Conservation (phyloP, 2,888 invertebrate species). For the Dolichomitus sp. region DNA sequence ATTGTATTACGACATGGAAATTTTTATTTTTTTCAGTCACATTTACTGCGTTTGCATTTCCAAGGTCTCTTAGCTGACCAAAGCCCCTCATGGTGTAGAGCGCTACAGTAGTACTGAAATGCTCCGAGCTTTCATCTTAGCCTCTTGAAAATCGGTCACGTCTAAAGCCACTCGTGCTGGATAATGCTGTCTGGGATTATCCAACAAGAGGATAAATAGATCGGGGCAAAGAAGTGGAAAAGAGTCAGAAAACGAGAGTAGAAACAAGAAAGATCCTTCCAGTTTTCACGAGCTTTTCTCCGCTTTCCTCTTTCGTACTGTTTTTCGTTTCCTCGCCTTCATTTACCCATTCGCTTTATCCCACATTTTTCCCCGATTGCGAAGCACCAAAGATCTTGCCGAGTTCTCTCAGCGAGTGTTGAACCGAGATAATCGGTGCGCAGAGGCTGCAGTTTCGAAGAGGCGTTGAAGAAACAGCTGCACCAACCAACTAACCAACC, state of each 20-base stretch:
- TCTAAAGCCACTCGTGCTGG: slow-evolving; percentile 25
- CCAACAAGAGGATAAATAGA: slow-evolving; percentile 45
- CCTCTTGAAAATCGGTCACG: slow-evolving; percentile 22
- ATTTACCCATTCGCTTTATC: slow-evolving; percentile 45
- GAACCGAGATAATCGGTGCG: slow-evolving; percentile 44
- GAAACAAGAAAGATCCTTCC: slow-evolving; percentile 10
- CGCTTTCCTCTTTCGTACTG: background rate
- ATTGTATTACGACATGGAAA: background rate
- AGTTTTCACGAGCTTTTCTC: slow-evolving; percentile 11
- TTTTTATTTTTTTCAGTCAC: background rate
- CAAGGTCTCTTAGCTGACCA: background rate
- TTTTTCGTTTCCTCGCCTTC: slow-evolving; percentile 11
- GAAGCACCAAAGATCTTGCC: slow-evolving; percentile 40
- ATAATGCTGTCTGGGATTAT: slow-evolving; percentile 49
- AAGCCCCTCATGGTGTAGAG: background rate
- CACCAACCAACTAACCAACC: slow-evolving; percentile 5
- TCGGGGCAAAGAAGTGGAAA: slow-evolving; percentile 12
- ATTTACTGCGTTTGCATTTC: background rate
- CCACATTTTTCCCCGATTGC: slow-evolving; percentile 23
- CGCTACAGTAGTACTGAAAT: background rate
- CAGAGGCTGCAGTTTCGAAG: slow-evolving; percentile 27
- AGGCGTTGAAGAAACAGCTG: slow-evolving; percentile 36
- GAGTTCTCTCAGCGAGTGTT: slow-evolving; percentile 36
- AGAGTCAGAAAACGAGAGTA: slow-evolving; percentile 18
- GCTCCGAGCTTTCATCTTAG: background rate